These are phyloP conservation scores for Diplazon laetatorius DNA, from an alignment of 2,888 invertebrate genomes.

Conservation along the genomic window DNA sequence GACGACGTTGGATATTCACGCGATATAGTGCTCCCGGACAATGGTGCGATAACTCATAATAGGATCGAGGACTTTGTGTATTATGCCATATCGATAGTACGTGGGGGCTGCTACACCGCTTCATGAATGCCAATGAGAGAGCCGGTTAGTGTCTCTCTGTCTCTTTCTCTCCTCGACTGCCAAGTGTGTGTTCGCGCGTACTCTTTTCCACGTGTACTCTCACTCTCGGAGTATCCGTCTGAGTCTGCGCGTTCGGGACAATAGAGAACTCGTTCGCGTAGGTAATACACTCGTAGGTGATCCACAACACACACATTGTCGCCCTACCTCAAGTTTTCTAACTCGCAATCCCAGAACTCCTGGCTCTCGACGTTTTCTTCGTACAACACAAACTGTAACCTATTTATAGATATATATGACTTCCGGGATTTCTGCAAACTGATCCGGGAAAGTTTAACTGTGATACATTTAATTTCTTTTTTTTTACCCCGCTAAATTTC, in stretches of 20 bases:
- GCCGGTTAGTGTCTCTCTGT: too few species aligned
- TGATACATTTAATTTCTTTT: too few species aligned
- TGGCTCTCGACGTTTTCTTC: conserved; percentile 2
- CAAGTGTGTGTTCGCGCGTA: conserved; percentile 67
- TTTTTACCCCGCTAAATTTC: too few species aligned
- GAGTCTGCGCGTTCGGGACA: conserved; percentile 40
- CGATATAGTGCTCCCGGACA: conserved; percentile 70
- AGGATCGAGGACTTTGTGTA: conserved; percentile 73
- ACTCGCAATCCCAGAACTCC: conserved; percentile 1
- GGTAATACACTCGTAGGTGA: conserved; percentile 51
- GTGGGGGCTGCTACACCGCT: conserved; percentile 70
- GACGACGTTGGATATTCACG: conserved; percentile 34
- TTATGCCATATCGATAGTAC: conserved; percentile 79
- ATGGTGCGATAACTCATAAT: conserved; percentile 81
- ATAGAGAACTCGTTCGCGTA: conserved; percentile 53
- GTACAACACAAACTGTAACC: conserved; percentile 4
- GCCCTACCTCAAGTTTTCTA: conserved; percentile 13
- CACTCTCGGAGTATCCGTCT: conserved; percentile 25
- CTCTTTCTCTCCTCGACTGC: conserved; percentile 21
- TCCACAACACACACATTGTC: conserved; percentile 36
- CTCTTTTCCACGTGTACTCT: conserved; percentile 50
- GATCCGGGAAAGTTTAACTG: background rate
- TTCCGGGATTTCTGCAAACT: background rate
- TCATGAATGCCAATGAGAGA: conserved; percentile 78
- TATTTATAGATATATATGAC: conserved; percentile 18